Evolutionary conservation across 2,888 invertebrate species (phyloP).

Genomic region (Gastracanthus pulcherrimus): DNA sequence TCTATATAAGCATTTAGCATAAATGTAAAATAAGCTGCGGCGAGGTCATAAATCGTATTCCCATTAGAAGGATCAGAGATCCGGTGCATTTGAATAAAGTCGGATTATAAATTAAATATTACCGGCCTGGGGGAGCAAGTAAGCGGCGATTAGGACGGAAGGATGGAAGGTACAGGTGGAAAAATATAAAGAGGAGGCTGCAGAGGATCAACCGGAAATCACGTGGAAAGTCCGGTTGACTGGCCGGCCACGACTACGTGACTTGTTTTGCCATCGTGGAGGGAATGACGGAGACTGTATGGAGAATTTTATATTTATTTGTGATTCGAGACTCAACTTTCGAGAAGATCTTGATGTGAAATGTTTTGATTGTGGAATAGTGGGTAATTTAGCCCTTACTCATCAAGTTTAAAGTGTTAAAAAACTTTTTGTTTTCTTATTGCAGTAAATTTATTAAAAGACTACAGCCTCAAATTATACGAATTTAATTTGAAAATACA

Average conservation of each 20-base stretch:
- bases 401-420: too few relatives aligned
- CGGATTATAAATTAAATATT: conserved; percentile 77
- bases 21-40: conserved; percentile 66
- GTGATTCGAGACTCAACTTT: too few relatives aligned
- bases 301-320: too few relatives aligned
- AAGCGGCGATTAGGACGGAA: conserved; percentile 68
- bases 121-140: conserved; percentile 61
- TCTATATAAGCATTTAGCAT: conserved; percentile 63
- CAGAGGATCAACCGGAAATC: conserved; percentile 26
- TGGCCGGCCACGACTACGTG: not conserved
- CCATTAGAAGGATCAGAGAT: conserved; percentile 72
- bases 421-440: too few relatives aligned
- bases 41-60: conserved; percentile 75
- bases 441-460: too few relatives aligned
- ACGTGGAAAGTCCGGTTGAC: conserved; percentile 13
- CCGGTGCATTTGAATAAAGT: conserved; percentile 73
- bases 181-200: conserved; percentile 8
- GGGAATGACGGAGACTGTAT: too few relatives aligned
- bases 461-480: too few relatives aligned
- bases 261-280: conserved; percentile 1
- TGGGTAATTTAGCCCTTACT: too few relatives aligned
- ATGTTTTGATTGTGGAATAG: too few relatives aligned
- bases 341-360: too few relatives aligned
- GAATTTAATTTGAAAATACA: too few relatives aligned
- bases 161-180: conserved; percentile 27